phyloP scores from a whole-genome alignment of 2,113 vertebrate species.

The Sterrhoptilus dennistouni region DNA sequence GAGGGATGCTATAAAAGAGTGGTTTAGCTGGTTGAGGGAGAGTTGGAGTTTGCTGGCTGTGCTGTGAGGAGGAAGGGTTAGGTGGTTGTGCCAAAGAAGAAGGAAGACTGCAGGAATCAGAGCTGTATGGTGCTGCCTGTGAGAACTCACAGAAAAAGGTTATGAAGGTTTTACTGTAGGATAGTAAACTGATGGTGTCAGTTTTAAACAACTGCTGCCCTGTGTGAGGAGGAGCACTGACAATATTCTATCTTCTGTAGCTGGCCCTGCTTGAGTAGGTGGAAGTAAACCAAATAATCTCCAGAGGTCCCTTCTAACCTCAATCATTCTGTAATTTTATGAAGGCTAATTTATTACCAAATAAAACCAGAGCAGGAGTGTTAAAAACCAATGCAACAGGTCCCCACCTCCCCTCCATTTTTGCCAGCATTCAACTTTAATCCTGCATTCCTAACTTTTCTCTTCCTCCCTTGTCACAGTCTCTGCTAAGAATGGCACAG shows the following conservation, averaged over 20 bases:
- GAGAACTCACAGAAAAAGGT: not conserved
- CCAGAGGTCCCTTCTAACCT: not conserved
- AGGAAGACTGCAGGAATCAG: not conserved
- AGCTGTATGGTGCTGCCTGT: not conserved
- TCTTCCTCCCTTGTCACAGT: not conserved
- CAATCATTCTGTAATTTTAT: not conserved
- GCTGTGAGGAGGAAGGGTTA: not conserved
- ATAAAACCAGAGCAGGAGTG: not conserved
- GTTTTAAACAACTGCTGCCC: not conserved
- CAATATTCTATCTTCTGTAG: not conserved
- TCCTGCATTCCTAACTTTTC: not conserved
- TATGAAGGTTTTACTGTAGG: not conserved
- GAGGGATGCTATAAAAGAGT: not conserved
- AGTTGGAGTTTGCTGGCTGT: not conserved
- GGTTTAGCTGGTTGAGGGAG: not conserved
- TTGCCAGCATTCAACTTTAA: not conserved
- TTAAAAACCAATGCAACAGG: not conserved
- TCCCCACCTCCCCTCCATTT: not conserved
- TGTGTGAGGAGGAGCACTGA: not conserved
- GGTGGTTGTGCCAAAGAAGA: not conserved
- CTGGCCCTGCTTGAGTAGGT: not conserved
- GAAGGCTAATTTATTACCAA: not conserved
- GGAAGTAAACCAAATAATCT: not conserved
- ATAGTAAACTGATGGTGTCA: not conserved
- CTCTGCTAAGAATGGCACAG: not conserved